Base-by-base conservation (phyloP, 1,140 invertebrate genomes). In the Lineus longissimus region DNA sequence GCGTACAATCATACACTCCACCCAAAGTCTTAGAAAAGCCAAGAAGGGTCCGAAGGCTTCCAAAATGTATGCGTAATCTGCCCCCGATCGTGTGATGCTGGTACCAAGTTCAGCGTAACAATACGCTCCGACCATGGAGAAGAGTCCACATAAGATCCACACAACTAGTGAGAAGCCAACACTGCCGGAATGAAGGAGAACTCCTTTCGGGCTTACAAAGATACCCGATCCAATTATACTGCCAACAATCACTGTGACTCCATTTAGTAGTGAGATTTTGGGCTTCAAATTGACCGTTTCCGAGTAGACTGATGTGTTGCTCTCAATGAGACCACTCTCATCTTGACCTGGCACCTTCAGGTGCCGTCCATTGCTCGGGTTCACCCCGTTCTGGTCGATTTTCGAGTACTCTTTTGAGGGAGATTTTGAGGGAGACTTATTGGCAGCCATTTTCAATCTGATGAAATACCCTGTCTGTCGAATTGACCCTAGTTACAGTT, bases 171-270 rank as follows among this genome's bases (percentile, higher is more conserved):
- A 90, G 65, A 92, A 82, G n/a, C 88, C 92, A 0, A 95, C 87
- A 9, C 92, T 94, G n/a, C 91, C 91, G 0, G 92, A 89, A 74
- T 89, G 86, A 68, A 87, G 78, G 17, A 95, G 78, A 0, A 93
- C 90, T 63, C 94, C 92, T 75, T 91, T 94, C 0, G 97, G 96
- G 11, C 95, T 95, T 13, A 98, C 91, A 81, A 99, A 99, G 75
- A 99, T 95, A 45, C 93, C 93, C 1, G 92, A 94, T 1, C 81
- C 81, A 45, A 81, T 81, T 31, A 81, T 78, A 62, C 73, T 75
- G 31, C 80, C 80, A 1, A 81, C 77, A 43, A 81, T 80, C 1
- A 81, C 74, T 13, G 77, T 77, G 6, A 80, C 66, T 19, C 77
- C 77, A 67, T 78, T 80, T 1, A 81, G 1, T 2, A 80, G 63